Conservation (phyloP, 2,888 invertebrate species). For the Bugulina stolonifera region DNA sequence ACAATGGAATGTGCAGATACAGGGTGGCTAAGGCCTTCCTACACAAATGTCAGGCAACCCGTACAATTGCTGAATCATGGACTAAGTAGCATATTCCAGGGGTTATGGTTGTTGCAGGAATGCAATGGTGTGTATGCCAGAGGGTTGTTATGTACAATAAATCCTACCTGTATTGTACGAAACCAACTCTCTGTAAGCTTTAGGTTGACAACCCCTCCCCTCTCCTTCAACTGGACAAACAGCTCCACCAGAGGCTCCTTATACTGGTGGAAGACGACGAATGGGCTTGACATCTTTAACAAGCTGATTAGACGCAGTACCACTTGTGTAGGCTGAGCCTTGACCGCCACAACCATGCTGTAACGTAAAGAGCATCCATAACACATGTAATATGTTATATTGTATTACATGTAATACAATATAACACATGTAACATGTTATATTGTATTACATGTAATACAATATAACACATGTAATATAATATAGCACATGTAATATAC, state of each 20-base stretch:
- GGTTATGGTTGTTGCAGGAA: too few relatives aligned
- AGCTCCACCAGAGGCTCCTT: conserved; percentile 59
- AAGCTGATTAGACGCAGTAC: conserved; percentile 69
- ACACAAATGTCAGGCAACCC: too few relatives aligned
- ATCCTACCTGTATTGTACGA: conserved; percentile 76
- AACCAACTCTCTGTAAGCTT: conserved; percentile 79
- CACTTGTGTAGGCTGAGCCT: conserved; percentile 78
- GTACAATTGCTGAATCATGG: too few relatives aligned
- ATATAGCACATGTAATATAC: background rate
- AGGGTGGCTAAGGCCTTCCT: too few relatives aligned
- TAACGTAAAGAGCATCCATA: too few relatives aligned
- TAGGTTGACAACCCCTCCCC: conserved; percentile 63
- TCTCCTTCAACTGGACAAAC: conserved; percentile 54
- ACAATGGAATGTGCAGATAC: too few relatives aligned
- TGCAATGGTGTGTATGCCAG: too few relatives aligned
- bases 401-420: background rate
- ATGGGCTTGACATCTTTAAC: conserved; percentile 72
- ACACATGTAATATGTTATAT: background rate
- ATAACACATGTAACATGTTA: background rate
- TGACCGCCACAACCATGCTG: conserved; percentile 63
- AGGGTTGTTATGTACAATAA: too few relatives aligned
- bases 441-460: background rate
- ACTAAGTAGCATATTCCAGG: too few relatives aligned
- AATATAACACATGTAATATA: background rate
- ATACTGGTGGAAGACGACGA: conserved; percentile 75